Evolutionary conservation across 2,797 vertebrate genomes (phyloP).

Genomic region (Chaunax sp.): DNA sequence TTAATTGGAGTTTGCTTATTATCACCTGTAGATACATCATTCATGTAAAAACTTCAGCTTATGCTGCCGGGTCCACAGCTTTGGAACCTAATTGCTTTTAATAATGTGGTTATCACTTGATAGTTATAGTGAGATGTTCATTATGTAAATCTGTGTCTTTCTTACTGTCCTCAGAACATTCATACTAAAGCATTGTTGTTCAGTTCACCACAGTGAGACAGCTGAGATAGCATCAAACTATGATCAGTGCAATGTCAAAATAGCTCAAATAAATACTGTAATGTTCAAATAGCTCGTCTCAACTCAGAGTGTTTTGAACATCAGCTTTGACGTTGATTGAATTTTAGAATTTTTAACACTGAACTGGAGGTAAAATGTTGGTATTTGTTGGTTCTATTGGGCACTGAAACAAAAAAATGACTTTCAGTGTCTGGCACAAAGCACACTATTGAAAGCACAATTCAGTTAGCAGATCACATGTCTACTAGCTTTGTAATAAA

Average conservation of each 20-base stretch:
- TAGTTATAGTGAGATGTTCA: neutral
- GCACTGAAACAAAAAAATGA: neutral
- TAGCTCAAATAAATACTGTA: too few species aligned
- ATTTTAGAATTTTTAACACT: too few species aligned
- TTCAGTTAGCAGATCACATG: neutral
- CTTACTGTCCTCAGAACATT: neutral
- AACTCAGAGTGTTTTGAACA: too few species aligned
- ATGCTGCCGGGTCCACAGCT: conserved; percentile 45
- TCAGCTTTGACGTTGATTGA: too few species aligned
- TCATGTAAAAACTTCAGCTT: conserved; percentile 53
- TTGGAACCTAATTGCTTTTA: conserved; percentile 32
- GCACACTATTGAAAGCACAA: neutral
- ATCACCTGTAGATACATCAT: conserved; percentile 77
- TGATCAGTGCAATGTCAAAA: too few species aligned
- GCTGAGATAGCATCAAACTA: neutral
- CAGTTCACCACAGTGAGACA: neutral
- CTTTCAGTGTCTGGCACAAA: neutral
- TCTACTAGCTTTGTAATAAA: neutral
- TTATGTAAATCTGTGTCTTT: too few species aligned
- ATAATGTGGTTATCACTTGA: conserved; percentile 30
- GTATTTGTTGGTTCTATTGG: neutral
- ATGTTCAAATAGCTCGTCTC: neutral
- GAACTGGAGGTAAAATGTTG: too few species aligned
- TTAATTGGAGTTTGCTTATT: conserved; percentile 78
- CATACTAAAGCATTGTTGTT: neutral